These are phyloP conservation scores for Caenorhabditis plicata DNA, from an alignment of 2,888 invertebrate genomes.

Conservation along the genomic window DNA sequence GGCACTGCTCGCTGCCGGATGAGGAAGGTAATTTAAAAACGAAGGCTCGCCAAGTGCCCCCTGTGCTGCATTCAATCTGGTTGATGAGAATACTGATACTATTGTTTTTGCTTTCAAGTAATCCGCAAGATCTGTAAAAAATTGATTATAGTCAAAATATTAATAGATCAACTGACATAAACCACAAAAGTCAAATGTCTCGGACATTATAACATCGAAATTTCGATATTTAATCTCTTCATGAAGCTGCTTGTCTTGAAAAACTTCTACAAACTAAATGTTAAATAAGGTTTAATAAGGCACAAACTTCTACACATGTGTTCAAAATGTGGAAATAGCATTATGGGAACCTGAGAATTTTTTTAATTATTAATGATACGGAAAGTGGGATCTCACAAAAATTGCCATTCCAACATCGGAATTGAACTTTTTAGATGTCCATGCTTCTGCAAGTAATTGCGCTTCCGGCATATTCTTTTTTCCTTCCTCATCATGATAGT, in stretches of 20 bases:
- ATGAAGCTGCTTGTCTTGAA: constrained; percentile 18
- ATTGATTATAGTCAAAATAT: neutral
- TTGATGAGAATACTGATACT: constrained; percentile 12
- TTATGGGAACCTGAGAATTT: no score
- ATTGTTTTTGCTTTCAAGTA: constrained; percentile 9
- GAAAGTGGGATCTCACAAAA: constrained; percentile 1
- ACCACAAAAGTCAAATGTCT: constrained; percentile 27
- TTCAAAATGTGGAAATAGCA: constrained; percentile 7
- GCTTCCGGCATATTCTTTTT: constrained; percentile 1
- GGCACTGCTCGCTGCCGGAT: constrained; percentile 8
- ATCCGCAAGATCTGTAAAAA: constrained; percentile 21
- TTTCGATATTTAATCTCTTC: constrained; percentile 1
- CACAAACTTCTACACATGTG: constrained; percentile 22
- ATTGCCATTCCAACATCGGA: constrained; percentile 1
- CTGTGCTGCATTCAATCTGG: constrained; percentile 7
- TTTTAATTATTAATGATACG: no score
- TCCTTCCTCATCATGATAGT: constrained; percentile 19
- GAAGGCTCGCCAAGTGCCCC: constrained; percentile 18
- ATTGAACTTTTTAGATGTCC: constrained; percentile 13
- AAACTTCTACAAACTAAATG: constrained; percentile 13
- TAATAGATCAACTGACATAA: constrained; percentile 11
- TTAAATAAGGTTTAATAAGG: neutral
- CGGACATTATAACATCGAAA: constrained; percentile 22
- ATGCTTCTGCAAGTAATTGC: constrained; percentile 8
- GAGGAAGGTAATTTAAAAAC: constrained; percentile 15